Conservation (phyloP, 2,888 invertebrate genomes). For the Quadriops clusia region DNA sequence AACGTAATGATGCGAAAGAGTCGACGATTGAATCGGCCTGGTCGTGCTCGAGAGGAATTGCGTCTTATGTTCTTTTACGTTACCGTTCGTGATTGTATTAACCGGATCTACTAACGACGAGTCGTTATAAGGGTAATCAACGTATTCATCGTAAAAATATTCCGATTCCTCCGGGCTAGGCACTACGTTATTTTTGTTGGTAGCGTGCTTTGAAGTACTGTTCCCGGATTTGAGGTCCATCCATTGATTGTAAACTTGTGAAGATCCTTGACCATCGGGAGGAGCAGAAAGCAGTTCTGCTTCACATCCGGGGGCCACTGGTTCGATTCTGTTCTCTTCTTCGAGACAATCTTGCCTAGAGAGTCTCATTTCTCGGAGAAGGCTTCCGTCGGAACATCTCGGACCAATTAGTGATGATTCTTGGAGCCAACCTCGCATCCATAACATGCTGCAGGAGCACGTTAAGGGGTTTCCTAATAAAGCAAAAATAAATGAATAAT, state of each 20-base stretch:
- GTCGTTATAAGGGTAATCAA: conserved; percentile 49
- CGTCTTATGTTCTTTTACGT: conserved; percentile 6
- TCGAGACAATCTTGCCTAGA: conserved; percentile 54
- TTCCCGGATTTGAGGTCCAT: conserved; percentile 41
- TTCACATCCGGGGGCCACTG: conserved; percentile 56
- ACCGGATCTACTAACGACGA: conserved; percentile 6
- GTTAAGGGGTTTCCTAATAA: conserved; percentile 69
- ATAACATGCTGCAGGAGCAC: conserved; percentile 71
- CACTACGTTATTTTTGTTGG: conserved; percentile 40
- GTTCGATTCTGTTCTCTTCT: conserved; percentile 38
- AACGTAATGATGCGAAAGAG: conserved; percentile 37
- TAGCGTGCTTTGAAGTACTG: conserved; percentile 37
- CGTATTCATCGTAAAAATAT: conserved; percentile 73
- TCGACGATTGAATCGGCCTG: no score
- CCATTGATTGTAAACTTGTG: conserved; percentile 47
- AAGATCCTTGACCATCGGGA: conserved; percentile 39
- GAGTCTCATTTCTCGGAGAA: conserved; percentile 60
- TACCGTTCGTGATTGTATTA: conserved; percentile 8
- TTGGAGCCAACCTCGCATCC: conserved; percentile 73
- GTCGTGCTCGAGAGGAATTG: conserved; percentile 22
- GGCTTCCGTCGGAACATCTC: conserved; percentile 64
- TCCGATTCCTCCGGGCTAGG: conserved; percentile 67
- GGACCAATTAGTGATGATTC: conserved; percentile 66
- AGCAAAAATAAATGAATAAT: conserved; percentile 4
- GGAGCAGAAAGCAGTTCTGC: conserved; percentile 43